Evolutionary conservation across 2,113 vertebrate genomes (phyloP).

Genomic region (Nettapus auritus): DNA sequence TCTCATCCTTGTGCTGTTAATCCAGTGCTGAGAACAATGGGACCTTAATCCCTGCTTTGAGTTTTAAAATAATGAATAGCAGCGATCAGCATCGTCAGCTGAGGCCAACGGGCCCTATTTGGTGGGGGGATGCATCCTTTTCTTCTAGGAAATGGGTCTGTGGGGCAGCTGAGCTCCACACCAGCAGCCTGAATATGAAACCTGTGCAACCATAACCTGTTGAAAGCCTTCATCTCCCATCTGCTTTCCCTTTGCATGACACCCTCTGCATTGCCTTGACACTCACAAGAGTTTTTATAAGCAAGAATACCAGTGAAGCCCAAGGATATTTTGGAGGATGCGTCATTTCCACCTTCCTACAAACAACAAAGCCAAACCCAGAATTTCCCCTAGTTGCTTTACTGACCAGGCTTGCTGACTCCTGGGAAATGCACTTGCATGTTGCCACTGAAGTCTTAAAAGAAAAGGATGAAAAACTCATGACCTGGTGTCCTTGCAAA

Average conservation of each 20-base stretch:
- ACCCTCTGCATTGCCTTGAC: neutral
- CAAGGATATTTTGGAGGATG: neutral
- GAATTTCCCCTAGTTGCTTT: neutral
- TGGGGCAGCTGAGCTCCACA: neutral
- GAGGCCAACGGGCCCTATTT: slow-evolving; percentile 18
- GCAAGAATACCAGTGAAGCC: neutral
- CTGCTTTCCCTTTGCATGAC: neutral
- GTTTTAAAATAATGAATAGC: slow-evolving; percentile 32
- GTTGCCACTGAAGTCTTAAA: slow-evolving; percentile 1
- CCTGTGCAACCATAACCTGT: neutral
- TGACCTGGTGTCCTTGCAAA: slow-evolving; percentile 7
- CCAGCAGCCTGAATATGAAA: neutral
- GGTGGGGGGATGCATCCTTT: neutral
- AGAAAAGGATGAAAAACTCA: neutral
- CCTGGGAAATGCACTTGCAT: neutral
- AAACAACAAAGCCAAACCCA: neutral
- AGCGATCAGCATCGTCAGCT: slow-evolving; percentile 8
- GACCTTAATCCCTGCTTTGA: neutral
- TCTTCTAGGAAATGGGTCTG: neutral
- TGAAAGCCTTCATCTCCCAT: neutral
- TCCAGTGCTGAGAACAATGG: neutral
- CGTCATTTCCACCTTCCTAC: neutral
- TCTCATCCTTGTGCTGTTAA: neutral
- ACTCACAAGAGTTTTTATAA: neutral
- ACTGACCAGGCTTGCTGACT: neutral